A percentile compares a stretch with the other conserved stretches of the same genome.
These are phyloP conservation scores for Rotaria socialis DNA, from an alignment of 2,888 invertebrate genomes.

Conservation along the genomic window DNA sequence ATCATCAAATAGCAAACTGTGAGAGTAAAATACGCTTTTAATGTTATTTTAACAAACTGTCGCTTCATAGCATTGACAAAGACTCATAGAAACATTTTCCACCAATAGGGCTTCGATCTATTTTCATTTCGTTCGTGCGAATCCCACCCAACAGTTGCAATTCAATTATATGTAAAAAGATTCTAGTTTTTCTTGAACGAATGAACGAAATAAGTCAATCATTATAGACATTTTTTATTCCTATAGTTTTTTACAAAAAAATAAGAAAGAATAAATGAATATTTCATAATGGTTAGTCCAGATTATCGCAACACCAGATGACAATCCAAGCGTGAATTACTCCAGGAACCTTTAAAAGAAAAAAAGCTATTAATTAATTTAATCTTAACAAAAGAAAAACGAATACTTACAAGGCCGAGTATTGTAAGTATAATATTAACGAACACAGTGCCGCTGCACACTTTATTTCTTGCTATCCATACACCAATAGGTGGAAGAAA, in stretches of 20 bases:
- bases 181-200: not conserved
- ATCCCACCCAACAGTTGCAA: too few relatives aligned
- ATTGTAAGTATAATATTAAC: conserved; percentile 15
- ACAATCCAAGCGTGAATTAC: conserved; percentile 3
- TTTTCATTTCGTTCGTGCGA: too few relatives aligned
- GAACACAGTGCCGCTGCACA: not conserved
- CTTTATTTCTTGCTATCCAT: conserved; percentile 26
- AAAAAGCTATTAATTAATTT: not conserved
- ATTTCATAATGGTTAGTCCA: not conserved
- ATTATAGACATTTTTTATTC: not conserved
- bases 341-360: not conserved
- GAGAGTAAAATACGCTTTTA: too few relatives aligned
- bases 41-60: too few relatives aligned
- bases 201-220: not conserved
- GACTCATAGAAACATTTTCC: too few relatives aligned
- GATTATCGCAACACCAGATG: conserved; percentile 24
- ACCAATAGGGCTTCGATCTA: too few relatives aligned
- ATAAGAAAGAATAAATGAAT: too few relatives aligned
- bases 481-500: not conserved
- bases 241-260: too few relatives aligned
- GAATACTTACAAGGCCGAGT: not conserved
- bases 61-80: too few relatives aligned
- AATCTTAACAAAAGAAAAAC: not conserved
- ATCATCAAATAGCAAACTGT: too few relatives aligned
- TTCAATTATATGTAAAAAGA: too few relatives aligned